Base-by-base conservation (phyloP, 2,888 invertebrate species). In the Cerceris ruficornis region DNA sequence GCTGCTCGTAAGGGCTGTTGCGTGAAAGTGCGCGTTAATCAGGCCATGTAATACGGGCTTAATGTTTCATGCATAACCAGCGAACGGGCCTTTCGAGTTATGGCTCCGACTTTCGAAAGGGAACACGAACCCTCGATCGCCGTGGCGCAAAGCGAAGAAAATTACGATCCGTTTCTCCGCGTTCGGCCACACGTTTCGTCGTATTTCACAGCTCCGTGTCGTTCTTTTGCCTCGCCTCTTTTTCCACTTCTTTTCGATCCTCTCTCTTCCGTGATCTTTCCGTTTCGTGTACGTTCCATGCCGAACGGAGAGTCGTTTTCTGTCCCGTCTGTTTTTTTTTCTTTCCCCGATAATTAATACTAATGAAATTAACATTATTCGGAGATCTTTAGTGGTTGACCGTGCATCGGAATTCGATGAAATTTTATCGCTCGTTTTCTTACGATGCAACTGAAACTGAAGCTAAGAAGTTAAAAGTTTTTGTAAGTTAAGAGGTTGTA, bases 21-120 rank as follows among this genome's bases (percentile, higher is more conserved):
- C 77, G 82, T 73, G 84, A 84, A 82, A 87, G 86, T 75, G 69
- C 67, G 67, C 77, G 79, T 77, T 83, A 84, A 86, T 87, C 83
- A 77, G 61, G 57, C 62, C 62, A 75, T 77, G 84, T 82, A 82
- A 87, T 83, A 82, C 76, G 64, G 81, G 73, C 80, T 86, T 87
- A 85, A 87, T 80, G 86, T 77, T 78, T 81, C 76, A 69, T 73
- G 83, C 80, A 77, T 79, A 86, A 83, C 77, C 70, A 67, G 69
- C 68, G 75, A 82, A 76, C 77, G 73, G 70, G 59, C 61, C 62
- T 66, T 75, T 77, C 82, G 78, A 88, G 80, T 88, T 87, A 88
- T 80, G 85, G 85, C 69, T 68, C 15, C 52, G 62, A 65, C 72
- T 87, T 83, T 85, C 81, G 82, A 81, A 80, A 83, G 81, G 76